Conservation (phyloP, 2,113 vertebrate genomes). For the Thunnus thynnus region DNA sequence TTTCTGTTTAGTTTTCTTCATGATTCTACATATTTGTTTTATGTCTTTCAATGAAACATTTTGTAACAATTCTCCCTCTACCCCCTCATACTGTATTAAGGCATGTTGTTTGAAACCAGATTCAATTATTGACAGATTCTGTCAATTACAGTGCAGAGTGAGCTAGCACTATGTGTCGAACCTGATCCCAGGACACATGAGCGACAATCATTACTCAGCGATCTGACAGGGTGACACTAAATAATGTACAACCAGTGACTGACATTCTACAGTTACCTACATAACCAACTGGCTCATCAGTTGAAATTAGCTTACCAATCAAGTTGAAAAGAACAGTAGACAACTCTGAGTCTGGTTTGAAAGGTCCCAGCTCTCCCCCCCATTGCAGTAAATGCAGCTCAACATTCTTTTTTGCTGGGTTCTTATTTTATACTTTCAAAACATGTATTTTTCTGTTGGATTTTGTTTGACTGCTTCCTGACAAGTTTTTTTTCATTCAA, state of each 20-base stretch:
- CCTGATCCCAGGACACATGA: background rate
- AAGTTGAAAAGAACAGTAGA: background rate
- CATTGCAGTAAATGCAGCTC: background rate
- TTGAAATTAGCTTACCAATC: conserved; percentile 1
- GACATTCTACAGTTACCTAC: conserved; percentile 6
- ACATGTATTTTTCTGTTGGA: too few species aligned
- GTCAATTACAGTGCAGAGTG: background rate
- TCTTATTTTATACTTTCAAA: background rate
- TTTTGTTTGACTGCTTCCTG: too few species aligned
- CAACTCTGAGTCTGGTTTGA: background rate
- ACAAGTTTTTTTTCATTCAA: background rate
- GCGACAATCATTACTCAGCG: conserved; percentile 12
- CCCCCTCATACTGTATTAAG: background rate
- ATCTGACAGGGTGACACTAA: conserved; percentile 7
- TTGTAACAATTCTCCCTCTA: too few species aligned
- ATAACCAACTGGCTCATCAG: background rate
- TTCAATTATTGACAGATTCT: conserved; percentile 15
- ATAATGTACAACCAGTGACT: background rate
- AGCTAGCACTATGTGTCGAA: conserved; percentile 3
- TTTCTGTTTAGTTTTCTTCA: background rate
- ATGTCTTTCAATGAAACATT: too few species aligned
- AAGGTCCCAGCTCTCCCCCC: too few species aligned
- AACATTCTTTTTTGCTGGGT: background rate
- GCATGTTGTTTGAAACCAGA: conserved; percentile 1
- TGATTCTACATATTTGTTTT: too few species aligned